Conservation (phyloP, 2,797 vertebrate genomes). For the Miichthys miiuy region DNA sequence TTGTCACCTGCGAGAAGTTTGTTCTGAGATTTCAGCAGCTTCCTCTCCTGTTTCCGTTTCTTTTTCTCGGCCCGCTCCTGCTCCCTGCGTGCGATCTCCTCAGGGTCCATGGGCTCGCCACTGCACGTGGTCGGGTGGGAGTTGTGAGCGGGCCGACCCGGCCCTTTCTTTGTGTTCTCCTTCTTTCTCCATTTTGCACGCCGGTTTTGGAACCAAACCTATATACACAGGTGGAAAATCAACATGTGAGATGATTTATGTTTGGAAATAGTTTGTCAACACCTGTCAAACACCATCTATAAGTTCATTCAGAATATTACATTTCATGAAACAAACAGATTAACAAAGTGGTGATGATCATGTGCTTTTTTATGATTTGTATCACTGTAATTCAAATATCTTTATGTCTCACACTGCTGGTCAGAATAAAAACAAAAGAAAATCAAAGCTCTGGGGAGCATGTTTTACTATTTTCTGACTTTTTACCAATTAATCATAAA, state of each 20-base stretch:
- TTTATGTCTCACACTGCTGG: neutral
- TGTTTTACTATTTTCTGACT: neutral
- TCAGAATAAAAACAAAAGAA: neutral
- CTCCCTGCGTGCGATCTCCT: slow-evolving; percentile 96
- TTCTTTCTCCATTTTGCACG: slow-evolving; percentile 99
- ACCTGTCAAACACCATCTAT: slow-evolving; percentile 10
- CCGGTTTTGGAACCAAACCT: slow-evolving; percentile 99
- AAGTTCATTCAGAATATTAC: neutral
- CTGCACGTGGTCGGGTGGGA: slow-evolving; percentile 98
- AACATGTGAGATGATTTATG: neutral
- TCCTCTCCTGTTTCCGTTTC: slow-evolving; percentile 95
- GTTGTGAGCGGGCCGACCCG: slow-evolving; percentile 96
- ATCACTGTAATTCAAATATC: neutral
- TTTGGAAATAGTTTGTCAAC: neutral
- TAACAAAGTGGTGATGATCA: neutral
- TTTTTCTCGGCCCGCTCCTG: slow-evolving; percentile 95
- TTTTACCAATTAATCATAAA: slow-evolving; percentile 3
- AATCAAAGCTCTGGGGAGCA: neutral
- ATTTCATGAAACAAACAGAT: neutral
- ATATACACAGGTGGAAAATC: slow-evolving; percentile 38
- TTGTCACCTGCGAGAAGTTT: slow-evolving; percentile 89
- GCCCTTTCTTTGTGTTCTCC: slow-evolving; percentile 99
- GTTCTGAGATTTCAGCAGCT: slow-evolving; percentile 92
- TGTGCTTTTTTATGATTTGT: no score
- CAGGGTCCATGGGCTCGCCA: slow-evolving; percentile 97